Conservation (phyloP, 2,113 vertebrate genomes). For the Ochotona curzoniae region DNA sequence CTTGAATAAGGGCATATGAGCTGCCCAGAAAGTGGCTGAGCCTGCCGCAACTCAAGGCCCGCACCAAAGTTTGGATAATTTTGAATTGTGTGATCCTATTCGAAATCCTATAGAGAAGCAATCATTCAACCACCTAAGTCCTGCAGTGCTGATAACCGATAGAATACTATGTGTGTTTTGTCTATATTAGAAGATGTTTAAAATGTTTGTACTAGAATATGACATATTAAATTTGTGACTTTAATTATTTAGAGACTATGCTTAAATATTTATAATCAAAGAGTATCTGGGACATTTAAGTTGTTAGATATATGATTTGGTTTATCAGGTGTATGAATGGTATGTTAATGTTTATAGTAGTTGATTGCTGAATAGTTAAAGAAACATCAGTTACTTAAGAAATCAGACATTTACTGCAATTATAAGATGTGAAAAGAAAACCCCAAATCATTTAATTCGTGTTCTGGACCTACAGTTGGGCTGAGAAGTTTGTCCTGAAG, state of each 20-base stretch:
- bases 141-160: conserved; percentile 3
- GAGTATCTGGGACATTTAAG: conserved; percentile 31
- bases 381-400: background rate
- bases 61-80: background rate
- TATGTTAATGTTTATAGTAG: conserved; percentile 2
- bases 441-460: background rate
- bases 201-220: conserved; percentile 12
- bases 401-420: background rate
- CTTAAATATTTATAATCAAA: background rate
- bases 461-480: background rate
- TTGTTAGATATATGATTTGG: conserved; percentile 21
- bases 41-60: no score
- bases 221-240: background rate
- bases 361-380: background rate
- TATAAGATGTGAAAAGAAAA: background rate
- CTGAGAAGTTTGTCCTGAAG: background rate
- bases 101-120: background rate
- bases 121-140: background rate
- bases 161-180: background rate
- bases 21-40: no score
- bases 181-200: conserved; percentile 1
- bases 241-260: conserved; percentile 10
- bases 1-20: no score
- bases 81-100: conserved; percentile 23
- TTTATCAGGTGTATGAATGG: background rate